These are phyloP conservation scores for Samia ricini DNA, from an alignment of 1,140 invertebrate genomes.

Conservation along the genomic window DNA sequence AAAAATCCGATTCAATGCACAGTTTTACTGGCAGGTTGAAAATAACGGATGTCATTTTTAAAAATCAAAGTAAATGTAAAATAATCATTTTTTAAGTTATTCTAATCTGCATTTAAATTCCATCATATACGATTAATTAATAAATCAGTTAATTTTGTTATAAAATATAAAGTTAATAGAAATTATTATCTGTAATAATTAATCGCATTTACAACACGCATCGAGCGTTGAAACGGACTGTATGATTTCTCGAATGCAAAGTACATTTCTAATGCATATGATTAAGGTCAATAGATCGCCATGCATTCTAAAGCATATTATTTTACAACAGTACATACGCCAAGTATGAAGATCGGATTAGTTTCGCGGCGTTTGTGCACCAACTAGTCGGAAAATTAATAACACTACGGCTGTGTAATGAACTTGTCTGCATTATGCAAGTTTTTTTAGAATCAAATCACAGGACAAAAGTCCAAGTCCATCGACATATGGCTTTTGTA, in stretches of 20 bases:
- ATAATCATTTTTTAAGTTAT: too few species aligned
- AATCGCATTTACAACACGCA: background rate
- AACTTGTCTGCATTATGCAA: background rate
- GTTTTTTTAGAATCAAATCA: too few species aligned
- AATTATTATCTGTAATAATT: background rate
- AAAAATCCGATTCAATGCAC: too few species aligned
- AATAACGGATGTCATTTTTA: too few species aligned
- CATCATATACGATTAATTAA: too few species aligned
- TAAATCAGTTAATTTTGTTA: too few species aligned
- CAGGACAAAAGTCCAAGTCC: too few species aligned
- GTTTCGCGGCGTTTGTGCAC: background rate
- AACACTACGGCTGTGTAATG: background rate
- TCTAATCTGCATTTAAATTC: too few species aligned
- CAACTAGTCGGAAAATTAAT: background rate
- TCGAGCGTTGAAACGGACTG: background rate
- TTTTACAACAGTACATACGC: background rate
- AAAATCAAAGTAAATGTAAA: too few species aligned
- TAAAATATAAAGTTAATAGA: background rate
- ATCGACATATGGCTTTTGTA: too few species aligned
- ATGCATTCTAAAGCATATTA: slow-evolving; percentile 8
- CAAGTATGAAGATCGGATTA: background rate
- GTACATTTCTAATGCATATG: slow-evolving; percentile 19
- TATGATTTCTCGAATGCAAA: slow-evolving; percentile 13
- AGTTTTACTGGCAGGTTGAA: too few species aligned
- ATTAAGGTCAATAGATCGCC: slow-evolving; percentile 16